A percentile compares a stretch with the other conserved stretches of the same genome.
phyloP scores from a whole-genome alignment of 1,140 invertebrate species.

The Trichonephila clavata region DNA sequence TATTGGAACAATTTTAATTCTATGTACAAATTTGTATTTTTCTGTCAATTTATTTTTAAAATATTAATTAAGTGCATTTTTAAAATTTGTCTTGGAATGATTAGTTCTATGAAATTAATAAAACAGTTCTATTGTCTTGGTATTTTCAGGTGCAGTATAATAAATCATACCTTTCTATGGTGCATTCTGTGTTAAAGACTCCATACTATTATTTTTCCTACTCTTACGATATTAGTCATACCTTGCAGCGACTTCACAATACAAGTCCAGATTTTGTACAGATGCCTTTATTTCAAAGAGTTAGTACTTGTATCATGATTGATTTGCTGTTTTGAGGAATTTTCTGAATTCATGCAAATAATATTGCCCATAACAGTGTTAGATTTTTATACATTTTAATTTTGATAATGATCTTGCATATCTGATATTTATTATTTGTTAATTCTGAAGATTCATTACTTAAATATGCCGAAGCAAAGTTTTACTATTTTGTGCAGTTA shows the following conservation, averaged over 20 bases:
- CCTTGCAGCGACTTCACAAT: slow-evolving; percentile 93
- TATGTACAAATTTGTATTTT: background rate
- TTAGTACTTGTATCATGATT: slow-evolving; percentile 77
- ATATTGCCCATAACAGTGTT: too few relatives aligned
- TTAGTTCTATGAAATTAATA: too few relatives aligned
- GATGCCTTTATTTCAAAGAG: slow-evolving; percentile 83
- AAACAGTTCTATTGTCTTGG: background rate
- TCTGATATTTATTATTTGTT: too few relatives aligned
- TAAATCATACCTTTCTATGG: slow-evolving; percentile 89
- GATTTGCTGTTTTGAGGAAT: too few relatives aligned
- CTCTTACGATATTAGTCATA: slow-evolving; percentile 95
- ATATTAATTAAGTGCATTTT: background rate
- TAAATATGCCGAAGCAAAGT: too few relatives aligned
- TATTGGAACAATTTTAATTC: too few relatives aligned
- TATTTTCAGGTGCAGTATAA: slow-evolving; percentile 86
- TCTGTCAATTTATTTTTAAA: background rate
- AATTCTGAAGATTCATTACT: too few relatives aligned
- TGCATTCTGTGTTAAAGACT: slow-evolving; percentile 88
- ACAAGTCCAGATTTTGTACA: slow-evolving; percentile 92
- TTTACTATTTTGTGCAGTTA: too few relatives aligned
- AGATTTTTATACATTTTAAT: too few relatives aligned
- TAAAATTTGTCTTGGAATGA: background rate
- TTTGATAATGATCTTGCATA: too few relatives aligned
- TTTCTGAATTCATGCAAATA: too few relatives aligned
- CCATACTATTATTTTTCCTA: slow-evolving; percentile 96